These are phyloP conservation scores for Cossypha heuglini DNA, from an alignment of 2,797 vertebrate genomes.

Conservation along the genomic window DNA sequence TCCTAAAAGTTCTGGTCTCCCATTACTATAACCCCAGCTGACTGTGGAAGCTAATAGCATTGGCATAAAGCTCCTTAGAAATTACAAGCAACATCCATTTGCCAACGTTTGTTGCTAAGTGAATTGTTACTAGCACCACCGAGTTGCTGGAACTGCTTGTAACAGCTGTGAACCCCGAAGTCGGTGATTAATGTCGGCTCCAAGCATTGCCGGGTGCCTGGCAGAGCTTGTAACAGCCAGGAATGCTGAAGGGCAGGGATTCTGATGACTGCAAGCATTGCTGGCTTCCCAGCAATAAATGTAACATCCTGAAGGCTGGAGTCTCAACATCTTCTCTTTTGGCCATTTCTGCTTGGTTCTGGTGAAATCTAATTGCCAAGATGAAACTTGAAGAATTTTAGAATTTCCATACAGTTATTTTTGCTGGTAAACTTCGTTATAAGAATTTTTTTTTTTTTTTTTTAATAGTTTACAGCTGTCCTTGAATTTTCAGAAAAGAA, in stretches of 20 bases:
- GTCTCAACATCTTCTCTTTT: not conserved
- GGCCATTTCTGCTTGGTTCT: not conserved
- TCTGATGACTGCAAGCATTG: not conserved
- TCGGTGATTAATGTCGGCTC: not conserved
- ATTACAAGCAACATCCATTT: not conserved
- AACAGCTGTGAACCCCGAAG: conserved; percentile 30
- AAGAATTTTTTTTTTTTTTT: not conserved
- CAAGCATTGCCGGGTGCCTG: not conserved
- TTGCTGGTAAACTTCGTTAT: not conserved
- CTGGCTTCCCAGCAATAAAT: not conserved
- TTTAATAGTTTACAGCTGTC: not conserved
- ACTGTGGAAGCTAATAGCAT: not conserved
- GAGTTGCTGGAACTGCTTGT: not conserved
- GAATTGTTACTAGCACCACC: not conserved
- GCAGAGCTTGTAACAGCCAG: not conserved
- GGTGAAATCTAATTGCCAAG: not conserved
- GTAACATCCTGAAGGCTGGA: not conserved
- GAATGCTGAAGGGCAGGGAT: not conserved
- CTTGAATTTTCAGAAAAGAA: not conserved
- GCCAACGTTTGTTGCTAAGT: conserved; percentile 32
- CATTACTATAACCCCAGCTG: not conserved
- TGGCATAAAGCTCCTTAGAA: conserved; percentile 15
- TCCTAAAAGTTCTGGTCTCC: not conserved
- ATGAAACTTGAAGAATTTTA: not conserved
- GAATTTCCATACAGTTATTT: not conserved